Evolutionary conservation across 1,140 invertebrate species (phyloP).

Genomic region (Drosophila bifasciata): DNA sequence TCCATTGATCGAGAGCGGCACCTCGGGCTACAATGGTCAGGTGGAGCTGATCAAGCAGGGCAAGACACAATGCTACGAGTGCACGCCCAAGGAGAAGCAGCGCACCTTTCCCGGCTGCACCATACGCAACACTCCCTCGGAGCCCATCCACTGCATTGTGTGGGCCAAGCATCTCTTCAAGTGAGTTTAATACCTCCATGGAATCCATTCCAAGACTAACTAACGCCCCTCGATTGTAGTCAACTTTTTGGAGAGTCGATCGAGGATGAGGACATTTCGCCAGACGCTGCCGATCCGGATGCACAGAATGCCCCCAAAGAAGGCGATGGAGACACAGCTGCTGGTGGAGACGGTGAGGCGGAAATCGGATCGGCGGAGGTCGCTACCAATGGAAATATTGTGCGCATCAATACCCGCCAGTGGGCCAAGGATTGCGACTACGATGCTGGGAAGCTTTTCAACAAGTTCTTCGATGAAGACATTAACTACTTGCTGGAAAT

Average conservation of each 20-base stretch:
- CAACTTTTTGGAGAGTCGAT: slow-evolving; percentile 99
- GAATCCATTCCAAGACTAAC: slow-evolving; percentile 7
- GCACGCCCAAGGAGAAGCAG: slow-evolving; percentile 94
- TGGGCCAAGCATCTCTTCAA: slow-evolving; percentile 99
- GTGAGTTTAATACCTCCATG: slow-evolving; percentile 86
- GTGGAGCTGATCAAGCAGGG: slow-evolving; percentile 95
- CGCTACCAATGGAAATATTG: slow-evolving; percentile 88
- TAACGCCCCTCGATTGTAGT: slow-evolving; percentile 84
- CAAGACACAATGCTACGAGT: slow-evolving; percentile 98
- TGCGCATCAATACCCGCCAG: slow-evolving; percentile 92
- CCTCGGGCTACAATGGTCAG: slow-evolving; percentile 96
- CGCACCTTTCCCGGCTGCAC: slow-evolving; percentile 99
- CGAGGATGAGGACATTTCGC: slow-evolving; percentile 98
- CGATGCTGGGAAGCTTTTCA: slow-evolving; percentile 92
- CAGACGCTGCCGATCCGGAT: slow-evolving; percentile 97
- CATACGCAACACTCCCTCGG: slow-evolving; percentile 99
- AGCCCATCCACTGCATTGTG: slow-evolving; percentile 99
- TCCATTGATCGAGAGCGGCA: slow-evolving; percentile 98
- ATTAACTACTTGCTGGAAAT: slow-evolving; percentile 97
- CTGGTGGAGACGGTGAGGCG: slow-evolving; percentile 85
- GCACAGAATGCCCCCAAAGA: slow-evolving; percentile 84
- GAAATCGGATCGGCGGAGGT: slow-evolving; percentile 67
- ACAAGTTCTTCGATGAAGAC: slow-evolving; percentile 97
- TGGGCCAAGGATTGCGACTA: slow-evolving; percentile 95
- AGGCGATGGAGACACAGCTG: slow-evolving; percentile 84